A percentile compares a stretch with the other conserved stretches of the same genome.
Evolutionary conservation across 2,797 vertebrate species (phyloP).

Genomic region (Rhinichthys osculus): DNA sequence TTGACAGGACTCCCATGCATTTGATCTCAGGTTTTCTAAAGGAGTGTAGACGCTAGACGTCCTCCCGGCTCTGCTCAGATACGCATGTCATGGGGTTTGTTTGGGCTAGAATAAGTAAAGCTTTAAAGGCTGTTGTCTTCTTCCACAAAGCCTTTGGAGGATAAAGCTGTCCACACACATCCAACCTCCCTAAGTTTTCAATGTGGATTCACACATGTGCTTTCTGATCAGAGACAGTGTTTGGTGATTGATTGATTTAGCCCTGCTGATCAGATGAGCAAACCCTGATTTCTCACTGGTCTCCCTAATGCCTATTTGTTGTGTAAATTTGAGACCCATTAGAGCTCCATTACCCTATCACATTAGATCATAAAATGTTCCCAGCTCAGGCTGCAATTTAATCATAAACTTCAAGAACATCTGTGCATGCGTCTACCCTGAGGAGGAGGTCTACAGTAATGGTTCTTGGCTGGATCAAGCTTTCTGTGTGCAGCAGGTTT

Average conservation of each 20-base stretch:
- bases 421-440: slow-evolving; percentile 21
- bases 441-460: slow-evolving; percentile 36
- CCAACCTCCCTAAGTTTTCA: not conserved
- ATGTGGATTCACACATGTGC: not conserved
- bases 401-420: slow-evolving; percentile 31
- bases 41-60: slow-evolving; percentile 21
- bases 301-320: not conserved
- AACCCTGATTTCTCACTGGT: not conserved
- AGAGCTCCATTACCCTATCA: slow-evolving; percentile 24
- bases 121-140: not conserved
- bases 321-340: slow-evolving; percentile 30
- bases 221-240: not conserved
- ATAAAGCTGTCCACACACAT: slow-evolving; percentile 2
- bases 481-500: slow-evolving; percentile 32
- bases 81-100: slow-evolving; percentile 11
- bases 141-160: not conserved
- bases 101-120: not conserved
- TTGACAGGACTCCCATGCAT: slow-evolving; percentile 30
- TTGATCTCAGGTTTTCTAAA: slow-evolving; percentile 40
- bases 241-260: not conserved
- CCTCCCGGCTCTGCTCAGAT: not conserved
- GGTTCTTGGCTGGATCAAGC: slow-evolving; percentile 33
- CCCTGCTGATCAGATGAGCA: slow-evolving; percentile 13
- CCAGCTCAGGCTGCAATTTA: slow-evolving; percentile 20
- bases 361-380: slow-evolving; percentile 24